phyloP scores from a whole-genome alignment of 2,113 vertebrate species.

The Prochilodus magdalenae region DNA sequence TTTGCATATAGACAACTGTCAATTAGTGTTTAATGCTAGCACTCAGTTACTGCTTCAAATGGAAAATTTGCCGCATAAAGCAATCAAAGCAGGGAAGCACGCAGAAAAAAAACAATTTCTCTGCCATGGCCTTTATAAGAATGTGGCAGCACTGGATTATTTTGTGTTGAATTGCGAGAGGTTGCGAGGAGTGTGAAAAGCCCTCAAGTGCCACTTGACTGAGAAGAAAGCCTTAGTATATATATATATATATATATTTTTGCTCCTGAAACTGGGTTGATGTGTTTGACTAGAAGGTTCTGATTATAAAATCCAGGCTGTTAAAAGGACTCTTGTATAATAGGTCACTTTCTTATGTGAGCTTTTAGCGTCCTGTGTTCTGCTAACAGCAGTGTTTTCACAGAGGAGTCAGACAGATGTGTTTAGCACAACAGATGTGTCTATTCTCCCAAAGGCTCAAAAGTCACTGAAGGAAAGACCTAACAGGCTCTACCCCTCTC shows the following conservation, averaged over 20 bases:
- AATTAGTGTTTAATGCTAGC: conserved; percentile 43
- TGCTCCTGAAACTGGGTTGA: background rate
- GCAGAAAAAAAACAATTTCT: background rate
- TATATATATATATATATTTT: no score
- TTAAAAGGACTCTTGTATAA: conserved; percentile 6
- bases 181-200: conserved; percentile 1
- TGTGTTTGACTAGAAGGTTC: background rate
- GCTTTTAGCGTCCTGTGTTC: background rate
- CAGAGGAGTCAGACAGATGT: background rate
- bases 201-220: conserved; percentile 14
- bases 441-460: no score
- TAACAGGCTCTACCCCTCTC: no score
- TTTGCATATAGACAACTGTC: conserved; percentile 30
- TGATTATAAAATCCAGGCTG: conserved; percentile 8
- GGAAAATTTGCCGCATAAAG: conserved; percentile 32
- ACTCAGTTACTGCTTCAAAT: conserved; percentile 30
- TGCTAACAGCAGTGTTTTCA: background rate
- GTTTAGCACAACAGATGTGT: no score
- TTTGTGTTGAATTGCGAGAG: conserved; percentile 14
- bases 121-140: conserved; percentile 30
- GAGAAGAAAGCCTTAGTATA: background rate
- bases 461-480: no score
- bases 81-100: conserved; percentile 17
- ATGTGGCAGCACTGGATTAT: background rate
- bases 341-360: background rate